Base-by-base conservation (phyloP, 37 sponge, comb jelly and placozoan genomes). In the Bolinopsis microptera region DNA sequence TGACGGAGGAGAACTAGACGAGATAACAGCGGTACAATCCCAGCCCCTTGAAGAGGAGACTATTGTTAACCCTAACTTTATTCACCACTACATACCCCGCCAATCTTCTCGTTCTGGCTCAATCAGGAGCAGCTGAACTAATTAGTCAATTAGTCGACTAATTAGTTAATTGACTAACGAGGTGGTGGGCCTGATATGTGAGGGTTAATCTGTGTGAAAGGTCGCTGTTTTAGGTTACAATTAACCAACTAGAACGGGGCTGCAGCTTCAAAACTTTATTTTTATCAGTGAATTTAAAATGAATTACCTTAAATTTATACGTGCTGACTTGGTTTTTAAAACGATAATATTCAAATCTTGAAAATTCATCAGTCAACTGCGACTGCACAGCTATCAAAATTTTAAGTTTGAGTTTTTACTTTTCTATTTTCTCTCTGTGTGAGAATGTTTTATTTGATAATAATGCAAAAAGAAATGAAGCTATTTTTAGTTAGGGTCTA, bases 31-130 rank as follows among this genome's bases (percentile, higher is more conserved):
- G 26, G 90, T 86, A 27, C 90, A 86, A 34, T 86, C 90, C 1
- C 90, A 86, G 61, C 90, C 90, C 26, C 41, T 41, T n/a, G 90
- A 86, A 28, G 90, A 86, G 90, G 90, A 86, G 90, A 86, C 90
- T 0, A 86, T 86, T 39, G 90, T 86, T 1, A 86, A 86, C 61
- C 90, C 90, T 23, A 86, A 86, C 90, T 86, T 86, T 30, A 86
- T 86, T 30, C 90, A 86, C 90, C 90, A 86, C 30, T 86, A 82
- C 74, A 72, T 72, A 2, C 30, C 74, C 3, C 74, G 74, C 2
- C 18, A 9, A 13, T 5, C 9, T 13, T 48, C 61, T 13, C 61
- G 61, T 18, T 48, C 61, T 48, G 61, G 61, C 61, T 48, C 61
- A 5, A 48, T 48, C 13, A 5, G 61, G 61, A 13, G 61, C 5